Base-by-base conservation (phyloP, 2,113 vertebrate genomes). In the Nannobrachium achirus region DNA sequence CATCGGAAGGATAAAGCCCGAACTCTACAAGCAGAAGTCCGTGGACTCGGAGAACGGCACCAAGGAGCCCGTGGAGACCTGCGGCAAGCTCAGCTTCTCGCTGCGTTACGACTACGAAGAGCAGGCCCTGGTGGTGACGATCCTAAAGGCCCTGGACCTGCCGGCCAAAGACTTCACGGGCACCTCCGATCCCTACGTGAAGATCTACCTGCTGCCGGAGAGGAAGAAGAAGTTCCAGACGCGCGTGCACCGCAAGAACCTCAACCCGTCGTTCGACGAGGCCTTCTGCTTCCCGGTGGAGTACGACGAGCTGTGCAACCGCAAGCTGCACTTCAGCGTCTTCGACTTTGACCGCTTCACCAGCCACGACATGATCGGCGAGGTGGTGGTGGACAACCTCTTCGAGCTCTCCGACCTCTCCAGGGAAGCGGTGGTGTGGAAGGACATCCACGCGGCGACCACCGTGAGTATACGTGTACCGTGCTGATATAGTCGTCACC, bases 281-380 rank as follows among this genome's bases (percentile, higher is more conserved):
- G 92, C 91, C 49, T 99, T 99, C 90, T 93, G 94, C 59, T 99
- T 99, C 89, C 95, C 95, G 0, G 96, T 97, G 85, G 92, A 78
- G 57, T 98, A 98, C 10, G 96, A 95, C 44, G 95, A 98, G 78
- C 89, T 99, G 67, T 96, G 93, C 92, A 96, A 94, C 87, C 93
- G 96, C 76, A 97, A 98, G 89, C 91, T 99, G 73, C 98, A 99
- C 89, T 97, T 99, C 91, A 98, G 96, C 70, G 90, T 99, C 50
- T 99, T 96, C 82, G 97, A 99, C 93, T 99, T 99, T 86, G 98
- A 99, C 93, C 94, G 98, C 68, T 99, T 99, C 92, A 98, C 96
- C 78, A 96, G 98, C 84, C 98, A 99, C 79, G 97, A 99, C 89
- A 98, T 97, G 96, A 98, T 99, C 66, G 98, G 97, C 4, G 97